A percentile compares a stretch with the other conserved stretches of the same genome.
phyloP scores from a whole-genome alignment of 92 coral and sea anemone genomes.

The Phymanthus crucifer region DNA sequence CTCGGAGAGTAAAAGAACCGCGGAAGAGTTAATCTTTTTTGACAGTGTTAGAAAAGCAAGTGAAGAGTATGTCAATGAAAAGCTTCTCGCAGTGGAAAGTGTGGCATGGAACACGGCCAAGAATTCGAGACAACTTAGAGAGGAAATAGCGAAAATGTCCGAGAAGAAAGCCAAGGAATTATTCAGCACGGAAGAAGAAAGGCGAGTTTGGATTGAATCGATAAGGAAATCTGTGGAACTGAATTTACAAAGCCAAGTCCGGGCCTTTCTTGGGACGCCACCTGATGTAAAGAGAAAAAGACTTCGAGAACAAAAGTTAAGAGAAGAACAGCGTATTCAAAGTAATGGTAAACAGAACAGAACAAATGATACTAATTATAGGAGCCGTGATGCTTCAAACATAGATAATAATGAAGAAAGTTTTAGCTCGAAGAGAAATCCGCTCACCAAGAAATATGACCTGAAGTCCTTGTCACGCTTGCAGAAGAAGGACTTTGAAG shows the following conservation, averaged over 20 bases:
- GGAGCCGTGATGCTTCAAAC: constrained; percentile 36
- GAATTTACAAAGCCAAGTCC: constrained; percentile 79
- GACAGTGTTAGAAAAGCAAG: constrained; percentile 31
- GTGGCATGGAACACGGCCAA: constrained; percentile 29
- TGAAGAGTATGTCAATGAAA: constrained; percentile 19
- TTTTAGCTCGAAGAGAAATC: constrained; percentile 13
- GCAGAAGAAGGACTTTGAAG: constrained; percentile 6
- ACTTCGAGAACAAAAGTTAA: constrained; percentile 51
- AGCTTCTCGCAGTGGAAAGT: not conserved
- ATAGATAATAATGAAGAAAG: constrained; percentile 56
- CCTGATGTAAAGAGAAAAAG: constrained; percentile 73
- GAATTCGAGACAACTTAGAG: constrained; percentile 39
- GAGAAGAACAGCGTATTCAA: constrained; percentile 53
- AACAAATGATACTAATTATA: not conserved
- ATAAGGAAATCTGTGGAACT: constrained; percentile 85
- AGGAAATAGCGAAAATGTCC: constrained; percentile 70
- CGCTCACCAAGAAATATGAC: constrained; percentile 8
- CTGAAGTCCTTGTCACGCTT: constrained; percentile 1
- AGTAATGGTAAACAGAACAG: constrained; percentile 22
- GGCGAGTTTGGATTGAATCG: constrained; percentile 75
- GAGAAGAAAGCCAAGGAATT: constrained; percentile 80
- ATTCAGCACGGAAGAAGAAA: constrained; percentile 73
- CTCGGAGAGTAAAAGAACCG: constrained; percentile 9
- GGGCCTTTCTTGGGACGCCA: constrained; percentile 88
- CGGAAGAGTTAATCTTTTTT: constrained; percentile 33